Conservation (phyloP, 2,797 vertebrate species). For the Epinephelus malabaricus region DNA sequence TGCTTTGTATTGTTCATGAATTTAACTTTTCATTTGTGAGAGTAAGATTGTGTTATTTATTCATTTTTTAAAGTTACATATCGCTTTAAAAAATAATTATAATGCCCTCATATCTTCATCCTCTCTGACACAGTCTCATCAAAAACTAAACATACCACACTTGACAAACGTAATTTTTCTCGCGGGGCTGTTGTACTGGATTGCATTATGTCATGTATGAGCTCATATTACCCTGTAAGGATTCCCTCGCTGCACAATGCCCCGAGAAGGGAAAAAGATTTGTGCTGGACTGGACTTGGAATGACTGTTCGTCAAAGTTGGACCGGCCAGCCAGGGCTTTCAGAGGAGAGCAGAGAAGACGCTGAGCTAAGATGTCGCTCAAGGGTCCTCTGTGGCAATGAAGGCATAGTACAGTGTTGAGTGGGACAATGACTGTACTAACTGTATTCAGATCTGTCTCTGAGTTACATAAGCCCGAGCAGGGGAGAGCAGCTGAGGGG, state of each 20-base stretch:
- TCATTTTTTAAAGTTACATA: no score
- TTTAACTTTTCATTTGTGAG: no score
- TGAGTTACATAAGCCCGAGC: constrained; percentile 78
- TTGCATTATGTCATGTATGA: constrained; percentile 46
- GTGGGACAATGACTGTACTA: constrained; percentile 83
- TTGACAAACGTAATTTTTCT: constrained; percentile 1
- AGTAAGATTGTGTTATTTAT: no score
- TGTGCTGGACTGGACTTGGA: constrained; percentile 58
- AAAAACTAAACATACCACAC: constrained; percentile 8
- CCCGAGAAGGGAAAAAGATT: constrained; percentile 40
- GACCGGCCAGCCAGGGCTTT: constrained; percentile 61
- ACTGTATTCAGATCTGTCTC: constrained; percentile 85
- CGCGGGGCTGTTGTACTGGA: constrained; percentile 2
- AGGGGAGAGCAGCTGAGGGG: constrained; percentile 76
- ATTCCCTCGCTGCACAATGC: constrained; percentile 42
- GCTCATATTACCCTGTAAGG: constrained; percentile 58
- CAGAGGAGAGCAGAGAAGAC: constrained; percentile 59
- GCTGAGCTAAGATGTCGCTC: constrained; percentile 79
- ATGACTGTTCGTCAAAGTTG: constrained; percentile 62
- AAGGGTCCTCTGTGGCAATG: constrained; percentile 73
- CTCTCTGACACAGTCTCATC: not conserved
- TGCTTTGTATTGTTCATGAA: no score
- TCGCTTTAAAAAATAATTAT: no score
- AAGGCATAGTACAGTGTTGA: constrained; percentile 80
- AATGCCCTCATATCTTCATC: not conserved